Evolutionary conservation across 2,888 invertebrate genomes (phyloP).

Genomic region (Diarsia dahlii): DNA sequence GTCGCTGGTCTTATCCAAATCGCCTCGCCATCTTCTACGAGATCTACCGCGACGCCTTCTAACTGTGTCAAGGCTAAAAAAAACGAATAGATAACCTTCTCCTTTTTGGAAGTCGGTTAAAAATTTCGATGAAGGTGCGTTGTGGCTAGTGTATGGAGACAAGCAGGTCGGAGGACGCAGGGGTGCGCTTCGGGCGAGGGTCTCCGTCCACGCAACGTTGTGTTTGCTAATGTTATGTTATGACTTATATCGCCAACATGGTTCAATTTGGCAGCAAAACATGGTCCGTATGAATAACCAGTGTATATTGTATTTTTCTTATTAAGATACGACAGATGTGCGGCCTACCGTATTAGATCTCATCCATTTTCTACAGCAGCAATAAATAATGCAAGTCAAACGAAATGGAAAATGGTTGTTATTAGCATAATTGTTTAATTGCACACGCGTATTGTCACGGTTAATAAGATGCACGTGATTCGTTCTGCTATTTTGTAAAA

Average conservation of each 20-base stretch:
- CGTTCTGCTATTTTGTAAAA: slow-evolving; percentile 16
- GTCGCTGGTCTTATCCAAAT: no score
- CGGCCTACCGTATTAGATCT: neutral
- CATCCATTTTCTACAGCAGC: neutral
- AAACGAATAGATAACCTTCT: no score
- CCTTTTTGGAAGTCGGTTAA: neutral
- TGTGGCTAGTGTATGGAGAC: neutral
- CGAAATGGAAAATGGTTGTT: slow-evolving; percentile 45
- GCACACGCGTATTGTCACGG: slow-evolving; percentile 47
- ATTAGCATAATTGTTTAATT: slow-evolving; percentile 46
- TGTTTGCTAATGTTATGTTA: neutral
- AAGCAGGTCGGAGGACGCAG: neutral
- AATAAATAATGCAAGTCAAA: slow-evolving; percentile 37
- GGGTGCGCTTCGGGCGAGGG: neutral
- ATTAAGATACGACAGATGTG: neutral
- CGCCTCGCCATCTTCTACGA: no score
- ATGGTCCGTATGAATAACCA: neutral
- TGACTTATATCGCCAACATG: no score
- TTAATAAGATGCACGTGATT: slow-evolving; percentile 15
- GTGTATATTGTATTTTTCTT: neutral
- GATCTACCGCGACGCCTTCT: no score
- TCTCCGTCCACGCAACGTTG: neutral
- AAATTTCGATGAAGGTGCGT: neutral
- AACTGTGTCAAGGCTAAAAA: no score
- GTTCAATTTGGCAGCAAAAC: no score